Base-by-base conservation (phyloP, 2,888 invertebrate genomes). In the Heterodera filipjevi region DNA sequence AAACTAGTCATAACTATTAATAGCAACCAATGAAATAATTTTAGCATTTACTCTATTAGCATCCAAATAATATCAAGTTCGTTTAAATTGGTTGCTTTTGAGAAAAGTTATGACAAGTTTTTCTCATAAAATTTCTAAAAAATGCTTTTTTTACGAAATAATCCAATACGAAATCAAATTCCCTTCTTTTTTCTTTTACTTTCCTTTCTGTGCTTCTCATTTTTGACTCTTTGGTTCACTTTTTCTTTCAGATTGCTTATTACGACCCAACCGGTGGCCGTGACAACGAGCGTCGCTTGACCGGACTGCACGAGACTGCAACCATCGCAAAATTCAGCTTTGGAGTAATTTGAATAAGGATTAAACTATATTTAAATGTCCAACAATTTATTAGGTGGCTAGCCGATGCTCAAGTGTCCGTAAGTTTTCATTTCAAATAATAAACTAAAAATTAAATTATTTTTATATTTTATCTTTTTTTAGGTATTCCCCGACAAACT, bases 251-350 rank as follows among this genome's bases (percentile, higher is more conserved):
- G 68, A 79, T 79, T 88, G 86, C 85, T 70, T 83, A 83, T 76
- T 83, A 83, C 77, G 83, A 83, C 76, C 83, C 83, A 27, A 71
- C 85, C 39, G 83, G 82, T 27, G 83, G 98, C 79, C 94, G 94
- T 90, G 98, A 99, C 92, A 99, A 99, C 91, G 95, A 94, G 90
- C 93, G 97, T 82, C 93, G 98, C 83, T 92, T 99, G 81, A 98
- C 95, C 77, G 82, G 80, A 39, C 93, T 92, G 66, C 96, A 95
- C 90, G 98, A 99, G 91, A 99, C 98, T 3, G 95, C 96, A 88
- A 95, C 94, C 87, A 97, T 99, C 90, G 94, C 95, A 90, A 95
- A 97, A 90, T 99, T 99, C 91, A 95, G 95, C 86, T 87, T 86
- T 66, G 89, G 89, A 32, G 87, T 89, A 39, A 32, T 66, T 77